Percentiles rank a stretch among this genome's conserved stretches.
phyloP scores from a whole-genome alignment of 2,113 vertebrate genomes.

The Caretta caretta region DNA sequence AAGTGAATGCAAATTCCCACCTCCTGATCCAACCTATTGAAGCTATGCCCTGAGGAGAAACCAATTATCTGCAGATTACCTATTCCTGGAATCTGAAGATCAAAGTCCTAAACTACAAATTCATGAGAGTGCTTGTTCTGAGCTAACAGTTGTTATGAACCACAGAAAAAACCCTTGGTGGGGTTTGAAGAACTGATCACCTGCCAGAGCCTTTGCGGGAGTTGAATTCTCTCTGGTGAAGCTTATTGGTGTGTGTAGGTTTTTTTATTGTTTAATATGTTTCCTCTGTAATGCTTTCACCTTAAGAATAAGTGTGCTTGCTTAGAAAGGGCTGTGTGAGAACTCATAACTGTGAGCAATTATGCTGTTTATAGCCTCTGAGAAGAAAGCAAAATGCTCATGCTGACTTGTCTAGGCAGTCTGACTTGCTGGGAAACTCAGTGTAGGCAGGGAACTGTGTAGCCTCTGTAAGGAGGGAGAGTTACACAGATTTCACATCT shows the following conservation, averaged over 20 bases:
- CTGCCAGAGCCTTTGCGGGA: not conserved
- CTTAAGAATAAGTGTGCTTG: not conserved
- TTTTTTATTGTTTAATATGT: not conserved
- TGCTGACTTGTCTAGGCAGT: not conserved
- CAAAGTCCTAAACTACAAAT: too few relatives aligned
- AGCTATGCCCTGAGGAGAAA: too few relatives aligned
- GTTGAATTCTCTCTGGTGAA: not conserved
- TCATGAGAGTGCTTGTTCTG: too few relatives aligned
- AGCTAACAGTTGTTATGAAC: not conserved
- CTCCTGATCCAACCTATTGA: too few relatives aligned
- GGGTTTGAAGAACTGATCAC: not conserved
- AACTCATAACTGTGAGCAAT: not conserved
- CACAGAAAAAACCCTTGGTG: not conserved
- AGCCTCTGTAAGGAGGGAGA: not conserved
- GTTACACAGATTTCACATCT: not conserved
- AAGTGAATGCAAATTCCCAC: too few relatives aligned
- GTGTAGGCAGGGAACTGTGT: too few relatives aligned
- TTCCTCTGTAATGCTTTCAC: not conserved
- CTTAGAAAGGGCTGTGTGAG: not conserved
- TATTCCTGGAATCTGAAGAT: too few relatives aligned
- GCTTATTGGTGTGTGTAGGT: not conserved
- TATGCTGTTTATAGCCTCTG: not conserved
- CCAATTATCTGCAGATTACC: too few relatives aligned
- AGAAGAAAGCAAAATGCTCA: not conserved
- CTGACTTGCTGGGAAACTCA: not conserved